Evolutionary conservation across 2,888 invertebrate genomes (phyloP), one percentile per base, ranked within the genome.

Genomic region (Germaria angustata): DNA sequence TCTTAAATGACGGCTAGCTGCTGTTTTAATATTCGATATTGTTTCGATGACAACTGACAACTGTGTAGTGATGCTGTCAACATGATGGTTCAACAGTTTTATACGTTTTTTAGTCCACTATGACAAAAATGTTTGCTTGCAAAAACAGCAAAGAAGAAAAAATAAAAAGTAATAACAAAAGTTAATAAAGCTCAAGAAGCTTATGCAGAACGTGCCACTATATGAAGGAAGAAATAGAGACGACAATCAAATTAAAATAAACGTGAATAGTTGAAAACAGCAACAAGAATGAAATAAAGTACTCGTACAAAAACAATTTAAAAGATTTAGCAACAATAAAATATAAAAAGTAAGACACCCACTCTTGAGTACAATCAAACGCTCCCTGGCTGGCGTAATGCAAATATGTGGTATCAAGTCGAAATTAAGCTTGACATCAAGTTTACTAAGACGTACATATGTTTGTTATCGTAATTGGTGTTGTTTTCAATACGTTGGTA

Each of bases 41-140:
- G 84, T 81, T 81, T 79, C 85, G 85, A 84, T 76, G 76, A 84
- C 83, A 80, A 84, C 84, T 84, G 84, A 73, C 85, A 84, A 84
- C 73, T 65, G 68, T 59, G 69, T 85, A 85, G 85, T 86, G 86
- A 85, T 85, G 85, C 86, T 86, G 86, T 84, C 85, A 85, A 78
- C 82, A 63, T 79, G 80, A 78, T 49, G 76, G 83, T 80, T 82
- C 84, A 84, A 84, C 85, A 82, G 84, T 84, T 86, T 85, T 86
- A 86, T 86, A 86, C 79, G 59, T 15, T 61, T 71, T 76, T 73
- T 66, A 49, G 55, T 28, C 41, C 51, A 55, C 17, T 24, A 22
- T 24, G 55, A 41, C 79, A 65, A 53, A n/a, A 17, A 17, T 44
- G 53, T 34, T 77, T 22, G 32, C 28, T 9, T 15, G 11, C 49